Base-by-base conservation (phyloP, 2,797 vertebrate genomes). In the Sciurus carolinensis region DNA sequence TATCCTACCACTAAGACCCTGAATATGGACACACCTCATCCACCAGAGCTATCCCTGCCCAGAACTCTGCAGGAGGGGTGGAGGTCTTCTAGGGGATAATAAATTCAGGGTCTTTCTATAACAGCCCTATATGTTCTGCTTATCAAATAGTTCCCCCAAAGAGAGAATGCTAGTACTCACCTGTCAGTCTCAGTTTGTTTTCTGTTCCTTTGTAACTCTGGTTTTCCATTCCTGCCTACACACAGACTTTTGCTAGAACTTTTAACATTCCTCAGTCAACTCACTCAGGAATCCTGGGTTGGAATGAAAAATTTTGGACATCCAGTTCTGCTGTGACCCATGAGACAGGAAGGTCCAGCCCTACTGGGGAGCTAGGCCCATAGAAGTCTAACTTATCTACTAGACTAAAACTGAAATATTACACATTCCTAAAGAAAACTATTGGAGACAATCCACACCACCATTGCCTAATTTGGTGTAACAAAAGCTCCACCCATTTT, bases 351-450 rank as follows among this genome's bases (percentile, higher is more conserved):
- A 67, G 2, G 28, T 87, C 57, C 79, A 14, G 1, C 18, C 5
- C 22, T 39, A 4, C 28, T 47, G 54, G 14, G 42, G 7, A 80
- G 5, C 10, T 72, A 5, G 28, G 36, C 4, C 47, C 33, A 33
- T 39, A 66, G 59, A 42, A 86, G 15, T 8, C 52, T 57, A 66
- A 17, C 73, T 91, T 33, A 36, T 4, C 12, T 54, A 24, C 33
- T 72, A 69, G 42, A 72, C 30, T 73, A 81, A 57, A 93, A 79
- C 13, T 79, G 50, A 96, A 94, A 77, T 39, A 79, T 0, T 64
- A 11, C 10, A 66, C n/a, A 57, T 71, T 92, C 77, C 69, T 90
- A 47, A 81, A 4, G 22, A 80, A 87, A 95, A 86, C 30, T 44
- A 7, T 12, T 22, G 50, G 12, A 66, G 17, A 64, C 7, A 14